Base-by-base conservation (phyloP, 2,888 invertebrate genomes). In the Lycophotia porphyrea region DNA sequence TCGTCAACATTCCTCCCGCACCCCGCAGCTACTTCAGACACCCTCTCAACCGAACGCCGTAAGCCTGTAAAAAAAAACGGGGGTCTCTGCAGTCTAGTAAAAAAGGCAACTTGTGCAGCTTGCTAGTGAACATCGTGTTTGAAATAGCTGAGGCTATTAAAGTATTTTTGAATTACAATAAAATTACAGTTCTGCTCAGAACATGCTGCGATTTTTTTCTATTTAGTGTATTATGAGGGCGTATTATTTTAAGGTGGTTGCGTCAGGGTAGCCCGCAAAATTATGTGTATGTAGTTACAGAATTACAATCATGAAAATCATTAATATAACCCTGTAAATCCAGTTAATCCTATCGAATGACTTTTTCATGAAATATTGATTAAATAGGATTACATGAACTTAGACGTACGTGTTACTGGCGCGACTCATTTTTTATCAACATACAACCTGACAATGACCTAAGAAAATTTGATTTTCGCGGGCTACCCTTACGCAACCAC, bases 131-230 rank as follows among this genome's bases (percentile, higher is more conserved):
- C 44, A 52, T 27, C 27, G 13, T 74, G 61, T 58, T 24, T 8
- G 31, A 71, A 71, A 55, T 79, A 78, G 74, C 79, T 76, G 70
- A 60, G 55, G 66, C 78, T 74, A 75, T 68, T 7, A 55, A 79
- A 75, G 21, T 27, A 39, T 65, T 80, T 63, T 73, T 44, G 47
- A 73, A 60, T 49, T 80, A 34, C 11, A 71, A 60, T 15, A 44
- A 71, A 66, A 80, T 72, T 18, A 52, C 36, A 77, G 36, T 76
- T 60, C 42, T 42, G 39, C 75, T 85, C 55, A 70, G 75, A 79
- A 39, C 76, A 71, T 65, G 80, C 72, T 85, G 74, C 60, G 76
- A 80, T 70, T 63, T 63, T 55, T 60, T 39, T 63, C 11, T n/a
- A 15, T 15, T 63, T 1, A 11, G 34, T 60, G 36, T 61, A 13